Evolutionary conservation across 2,888 invertebrate genomes (phyloP), one percentile per base, ranked within the genome.

Genomic region (Apeira syringaria): DNA sequence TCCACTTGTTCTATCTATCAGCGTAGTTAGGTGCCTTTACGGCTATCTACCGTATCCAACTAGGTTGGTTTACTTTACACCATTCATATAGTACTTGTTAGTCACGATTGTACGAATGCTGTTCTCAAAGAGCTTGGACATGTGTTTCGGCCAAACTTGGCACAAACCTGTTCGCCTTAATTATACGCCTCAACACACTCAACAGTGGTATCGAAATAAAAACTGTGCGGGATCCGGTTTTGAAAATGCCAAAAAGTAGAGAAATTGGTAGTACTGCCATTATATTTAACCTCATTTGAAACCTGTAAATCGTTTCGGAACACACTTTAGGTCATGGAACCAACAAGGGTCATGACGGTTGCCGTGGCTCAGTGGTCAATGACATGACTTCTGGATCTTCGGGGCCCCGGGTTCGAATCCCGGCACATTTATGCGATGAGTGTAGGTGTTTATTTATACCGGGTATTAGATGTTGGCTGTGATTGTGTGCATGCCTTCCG

Each of bases 101-200:
- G 45, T 27, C 10, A 17, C 10, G 11, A 15, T 2, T 33, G 32
- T 15, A 15, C 30, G 34, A 41, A 42, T 20, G 18, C 7, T 2
- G 6, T 6, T 20, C 2, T n/a, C n/a, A n/a, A n/a, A n/a, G n/a
- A n/a, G n/a, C 18, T 26, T 29, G 35, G 39, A 31, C 26, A 38
- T 36, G 37, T 43, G 43, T 43, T 50, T 53, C 44, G 32, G 30
- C 44, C 33, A 41, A 31, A 40, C 25, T 36, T 53, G 53, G 43
- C 35, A 43, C 39, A 57, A 61, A 60, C 58, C 52, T 37, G 66
- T 44, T 61, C 48, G 50, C 47, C 44, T 56, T 61, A 64, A 64
- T 63, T 56, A 55, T 17, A 53, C 38, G 54, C 47, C 42, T 51
- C 50, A 52, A 62, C 55, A 54, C 53, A 53, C 49, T 51, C 60